phyloP scores from a whole-genome alignment of 2,113 vertebrate genomes.

The Alces alces region DNA sequence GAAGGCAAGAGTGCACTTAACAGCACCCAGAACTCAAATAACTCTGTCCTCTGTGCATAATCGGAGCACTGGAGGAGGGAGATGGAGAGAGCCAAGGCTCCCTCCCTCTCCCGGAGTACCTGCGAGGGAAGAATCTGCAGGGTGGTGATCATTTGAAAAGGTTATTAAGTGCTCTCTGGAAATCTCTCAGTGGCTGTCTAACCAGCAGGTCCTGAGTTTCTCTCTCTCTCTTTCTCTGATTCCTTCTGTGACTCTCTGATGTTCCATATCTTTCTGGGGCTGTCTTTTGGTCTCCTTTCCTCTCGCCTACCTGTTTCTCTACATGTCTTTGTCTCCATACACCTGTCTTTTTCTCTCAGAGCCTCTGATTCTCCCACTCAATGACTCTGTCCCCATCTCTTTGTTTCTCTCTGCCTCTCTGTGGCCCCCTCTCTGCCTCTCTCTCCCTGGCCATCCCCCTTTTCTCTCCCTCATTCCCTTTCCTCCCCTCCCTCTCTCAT shows the following conservation, averaged over 20 bases:
- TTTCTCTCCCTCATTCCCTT: background rate
- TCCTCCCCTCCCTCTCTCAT: too few species aligned
- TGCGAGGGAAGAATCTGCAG: background rate
- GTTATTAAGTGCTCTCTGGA: background rate
- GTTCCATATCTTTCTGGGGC: background rate
- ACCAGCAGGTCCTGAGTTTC: background rate
- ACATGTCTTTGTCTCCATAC: background rate
- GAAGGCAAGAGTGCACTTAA: constrained; percentile 27
- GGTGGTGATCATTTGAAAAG: background rate
- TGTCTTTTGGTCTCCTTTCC: background rate
- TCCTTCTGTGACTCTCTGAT: background rate
- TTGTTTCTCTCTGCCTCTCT: background rate
- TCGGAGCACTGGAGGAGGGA: background rate
- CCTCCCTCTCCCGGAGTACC: background rate
- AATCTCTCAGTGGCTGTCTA: background rate
- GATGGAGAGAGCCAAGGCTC: background rate
- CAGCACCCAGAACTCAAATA: background rate
- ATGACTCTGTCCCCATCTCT: background rate
- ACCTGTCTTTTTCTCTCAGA: background rate
- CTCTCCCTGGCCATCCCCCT: background rate
- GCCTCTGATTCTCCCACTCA: background rate
- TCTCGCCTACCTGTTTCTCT: background rate
- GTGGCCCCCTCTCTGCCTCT: background rate
- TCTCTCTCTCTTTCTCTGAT: background rate
- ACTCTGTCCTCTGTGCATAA: background rate